Conservation (phyloP, 2,888 invertebrate genomes). For the Ecliptopera silaceata region DNA sequence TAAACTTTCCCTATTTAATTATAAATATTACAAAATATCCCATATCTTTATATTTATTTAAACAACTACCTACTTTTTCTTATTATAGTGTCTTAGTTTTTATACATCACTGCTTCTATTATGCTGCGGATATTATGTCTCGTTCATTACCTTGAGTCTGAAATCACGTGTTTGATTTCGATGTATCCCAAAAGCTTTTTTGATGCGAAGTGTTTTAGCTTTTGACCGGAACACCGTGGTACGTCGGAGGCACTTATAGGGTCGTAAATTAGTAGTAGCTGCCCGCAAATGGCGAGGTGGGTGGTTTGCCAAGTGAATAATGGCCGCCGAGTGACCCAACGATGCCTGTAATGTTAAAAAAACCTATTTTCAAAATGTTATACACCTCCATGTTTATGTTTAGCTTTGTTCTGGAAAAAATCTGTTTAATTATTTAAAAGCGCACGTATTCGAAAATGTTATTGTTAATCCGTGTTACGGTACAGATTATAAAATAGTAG, state of each 20-base stretch:
- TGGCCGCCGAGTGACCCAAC: conserved; percentile 63
- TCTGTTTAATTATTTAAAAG: conserved; percentile 7
- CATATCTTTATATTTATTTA: too few species aligned
- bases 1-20: too few species aligned
- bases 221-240: conserved; percentile 63
- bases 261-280: conserved; percentile 76
- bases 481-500: too few species aligned
- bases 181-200: conserved; percentile 28
- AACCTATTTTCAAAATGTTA: conserved; percentile 42
- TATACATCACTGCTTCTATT: not conserved
- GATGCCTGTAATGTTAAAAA: conserved; percentile 59
- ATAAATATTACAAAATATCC: too few species aligned
- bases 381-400: conserved; percentile 27
- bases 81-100: not conserved
- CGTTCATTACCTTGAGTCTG: conserved; percentile 5
- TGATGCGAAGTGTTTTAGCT: conserved; percentile 52
- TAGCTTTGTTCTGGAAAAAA: conserved; percentile 17
- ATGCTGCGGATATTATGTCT: not conserved
- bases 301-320: conserved; percentile 72
- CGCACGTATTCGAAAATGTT: conserved; percentile 8
- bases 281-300: conserved; percentile 76
- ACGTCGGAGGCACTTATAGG: conserved; percentile 73
- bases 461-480: conserved; percentile 8
- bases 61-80: too few species aligned
- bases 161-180: conserved; percentile 14